Conservation (phyloP, 2,113 vertebrate genomes). For the Struthio camelus region DNA sequence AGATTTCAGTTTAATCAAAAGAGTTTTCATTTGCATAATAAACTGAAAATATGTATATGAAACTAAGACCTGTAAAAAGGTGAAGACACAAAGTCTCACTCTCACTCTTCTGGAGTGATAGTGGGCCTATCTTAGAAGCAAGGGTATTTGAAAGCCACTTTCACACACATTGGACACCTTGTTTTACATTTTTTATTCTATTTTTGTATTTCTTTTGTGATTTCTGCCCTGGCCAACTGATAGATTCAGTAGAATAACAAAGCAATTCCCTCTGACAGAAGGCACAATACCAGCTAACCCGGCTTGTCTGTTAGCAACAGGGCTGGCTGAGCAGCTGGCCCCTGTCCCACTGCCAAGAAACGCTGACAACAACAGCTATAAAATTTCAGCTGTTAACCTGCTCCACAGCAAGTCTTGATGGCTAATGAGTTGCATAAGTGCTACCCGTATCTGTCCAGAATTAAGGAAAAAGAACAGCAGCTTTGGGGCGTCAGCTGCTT, state of each 20-base stretch:
- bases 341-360: constrained; percentile 36
- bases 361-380: constrained; percentile 53
- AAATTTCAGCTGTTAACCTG: constrained; percentile 21
- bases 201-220: not conserved
- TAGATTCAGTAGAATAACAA: not conserved
- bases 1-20: constrained; percentile 17
- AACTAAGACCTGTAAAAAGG: not conserved
- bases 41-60: not conserved
- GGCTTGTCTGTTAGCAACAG: constrained; percentile 10
- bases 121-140: not conserved
- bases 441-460: not conserved
- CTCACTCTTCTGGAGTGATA: not conserved
- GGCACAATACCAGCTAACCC: constrained; percentile 10
- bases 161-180: not conserved
- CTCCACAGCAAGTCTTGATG: not conserved
- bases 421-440: constrained; percentile 40
- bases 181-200: not conserved
- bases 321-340: constrained; percentile 61
- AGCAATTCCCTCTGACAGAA: constrained; percentile 23
- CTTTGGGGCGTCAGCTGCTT: not conserved
- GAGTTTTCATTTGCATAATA: constrained; percentile 8
- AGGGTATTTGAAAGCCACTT: not conserved
- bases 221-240: not conserved
- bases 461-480: not conserved
- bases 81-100: not conserved